These are phyloP conservation scores for Cecidostiba fungosa DNA, from an alignment of 2,888 invertebrate genomes.

Conservation along the genomic window DNA sequence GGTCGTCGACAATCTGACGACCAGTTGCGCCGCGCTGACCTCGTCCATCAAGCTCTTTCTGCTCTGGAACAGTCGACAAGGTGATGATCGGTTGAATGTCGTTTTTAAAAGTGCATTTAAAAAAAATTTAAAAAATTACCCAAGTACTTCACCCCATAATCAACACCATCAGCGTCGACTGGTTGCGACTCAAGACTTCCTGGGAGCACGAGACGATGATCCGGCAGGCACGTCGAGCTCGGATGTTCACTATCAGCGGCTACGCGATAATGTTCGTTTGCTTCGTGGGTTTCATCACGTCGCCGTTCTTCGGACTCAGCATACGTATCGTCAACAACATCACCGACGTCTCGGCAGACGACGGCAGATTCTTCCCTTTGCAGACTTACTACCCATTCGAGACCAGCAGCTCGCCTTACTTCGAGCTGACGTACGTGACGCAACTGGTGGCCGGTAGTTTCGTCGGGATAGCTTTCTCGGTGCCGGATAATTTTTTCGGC, in stretches of 20 bases:
- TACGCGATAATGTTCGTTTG: not conserved
- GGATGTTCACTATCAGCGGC: conserved; percentile 20
- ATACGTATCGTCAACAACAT: conserved; percentile 14
- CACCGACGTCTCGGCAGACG: not conserved
- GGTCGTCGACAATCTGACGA: not conserved
- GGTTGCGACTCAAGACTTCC: not conserved
- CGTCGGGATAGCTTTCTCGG: not conserved
- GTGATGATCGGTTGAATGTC: not conserved
- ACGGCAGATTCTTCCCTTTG: not conserved
- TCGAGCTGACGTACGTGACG: not conserved
- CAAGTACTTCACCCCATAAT: not conserved
- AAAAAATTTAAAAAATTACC: not conserved
- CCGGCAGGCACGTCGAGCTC: conserved; percentile 1
- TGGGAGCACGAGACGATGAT: conserved; percentile 20
- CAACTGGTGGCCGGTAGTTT: not conserved
- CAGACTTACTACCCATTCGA: not conserved
- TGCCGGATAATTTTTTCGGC: conserved; percentile 10
- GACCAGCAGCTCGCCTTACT: not conserved
- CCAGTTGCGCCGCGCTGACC: not conserved
- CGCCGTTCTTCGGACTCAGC: not conserved
- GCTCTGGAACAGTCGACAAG: not conserved
- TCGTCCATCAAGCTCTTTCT: not conserved
- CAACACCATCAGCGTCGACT: not conserved
- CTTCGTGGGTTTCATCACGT: not conserved
- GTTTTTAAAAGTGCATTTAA: not conserved